Conservation (phyloP, 2,113 vertebrate genomes). For the Cephalophus harveyi region DNA sequence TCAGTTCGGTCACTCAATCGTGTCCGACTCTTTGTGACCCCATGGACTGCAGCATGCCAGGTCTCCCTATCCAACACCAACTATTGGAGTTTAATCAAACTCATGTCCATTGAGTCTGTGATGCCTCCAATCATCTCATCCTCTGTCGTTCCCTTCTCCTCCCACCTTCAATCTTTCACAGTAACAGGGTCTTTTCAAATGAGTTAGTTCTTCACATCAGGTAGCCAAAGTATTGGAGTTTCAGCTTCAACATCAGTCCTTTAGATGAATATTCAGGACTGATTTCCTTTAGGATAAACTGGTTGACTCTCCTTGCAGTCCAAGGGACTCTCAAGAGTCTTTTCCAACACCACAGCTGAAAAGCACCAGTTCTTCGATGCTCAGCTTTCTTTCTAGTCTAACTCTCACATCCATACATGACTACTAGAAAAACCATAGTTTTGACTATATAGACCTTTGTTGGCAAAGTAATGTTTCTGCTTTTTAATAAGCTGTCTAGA, state of each 20-base stretch:
- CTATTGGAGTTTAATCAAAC: neutral
- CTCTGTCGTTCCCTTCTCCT: neutral
- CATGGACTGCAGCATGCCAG: neutral
- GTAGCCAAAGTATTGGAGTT: neutral
- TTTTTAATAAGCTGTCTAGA: neutral
- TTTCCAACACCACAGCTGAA: neutral
- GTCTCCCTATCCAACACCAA: neutral
- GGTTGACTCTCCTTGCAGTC: neutral
- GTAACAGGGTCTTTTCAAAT: neutral
- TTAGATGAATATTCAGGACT: neutral
- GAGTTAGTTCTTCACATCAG: neutral
- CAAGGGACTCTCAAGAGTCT: neutral
- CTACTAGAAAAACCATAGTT: neutral
- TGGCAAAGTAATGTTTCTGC: neutral
- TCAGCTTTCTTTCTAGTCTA: neutral
- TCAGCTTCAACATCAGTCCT: neutral
- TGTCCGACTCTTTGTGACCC: neutral
- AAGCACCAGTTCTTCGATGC: neutral
- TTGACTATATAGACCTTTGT: neutral
- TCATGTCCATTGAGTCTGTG: neutral
- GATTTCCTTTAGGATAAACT: neutral
- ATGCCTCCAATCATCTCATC: neutral
- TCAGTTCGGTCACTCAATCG: rapidly evolving
- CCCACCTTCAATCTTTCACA: neutral
- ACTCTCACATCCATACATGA: neutral